phyloP scores from a whole-genome alignment of 2,797 vertebrate genomes.

The Todus mexicanus region DNA sequence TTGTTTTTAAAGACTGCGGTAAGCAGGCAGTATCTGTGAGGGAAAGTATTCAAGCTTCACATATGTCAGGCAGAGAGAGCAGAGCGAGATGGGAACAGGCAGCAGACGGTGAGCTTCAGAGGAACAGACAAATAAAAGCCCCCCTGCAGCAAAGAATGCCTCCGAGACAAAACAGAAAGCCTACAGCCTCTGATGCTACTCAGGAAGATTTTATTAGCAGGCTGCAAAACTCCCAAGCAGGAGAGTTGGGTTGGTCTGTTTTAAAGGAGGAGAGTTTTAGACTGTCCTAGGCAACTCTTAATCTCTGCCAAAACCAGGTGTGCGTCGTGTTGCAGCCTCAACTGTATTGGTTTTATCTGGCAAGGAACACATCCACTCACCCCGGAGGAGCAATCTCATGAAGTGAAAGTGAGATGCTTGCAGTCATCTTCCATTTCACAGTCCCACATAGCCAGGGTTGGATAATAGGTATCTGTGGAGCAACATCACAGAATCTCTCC shows the following conservation, averaged over 20 bases:
- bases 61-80: neutral
- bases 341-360: neutral
- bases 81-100: neutral
- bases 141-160: neutral
- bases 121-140: slow-evolving; percentile 23
- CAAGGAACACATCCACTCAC: neutral
- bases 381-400: neutral
- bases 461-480: neutral
- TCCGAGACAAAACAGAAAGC: neutral
- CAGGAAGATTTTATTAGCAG: neutral
- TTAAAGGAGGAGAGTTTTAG: neutral
- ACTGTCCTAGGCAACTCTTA: neutral
- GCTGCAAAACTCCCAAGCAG: neutral
- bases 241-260: neutral
- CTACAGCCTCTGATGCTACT: neutral
- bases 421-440: neutral
- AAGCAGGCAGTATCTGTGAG: slow-evolving; percentile 1
- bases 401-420: neutral
- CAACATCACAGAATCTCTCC: neutral
- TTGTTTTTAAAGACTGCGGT: neutral
- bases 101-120: slow-evolving; percentile 43
- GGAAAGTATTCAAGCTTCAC: neutral
- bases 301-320: neutral
- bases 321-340: neutral
- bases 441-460: fast-evolving